Conservation (phyloP, 2,888 invertebrate genomes). For the Fragum sueziense region DNA sequence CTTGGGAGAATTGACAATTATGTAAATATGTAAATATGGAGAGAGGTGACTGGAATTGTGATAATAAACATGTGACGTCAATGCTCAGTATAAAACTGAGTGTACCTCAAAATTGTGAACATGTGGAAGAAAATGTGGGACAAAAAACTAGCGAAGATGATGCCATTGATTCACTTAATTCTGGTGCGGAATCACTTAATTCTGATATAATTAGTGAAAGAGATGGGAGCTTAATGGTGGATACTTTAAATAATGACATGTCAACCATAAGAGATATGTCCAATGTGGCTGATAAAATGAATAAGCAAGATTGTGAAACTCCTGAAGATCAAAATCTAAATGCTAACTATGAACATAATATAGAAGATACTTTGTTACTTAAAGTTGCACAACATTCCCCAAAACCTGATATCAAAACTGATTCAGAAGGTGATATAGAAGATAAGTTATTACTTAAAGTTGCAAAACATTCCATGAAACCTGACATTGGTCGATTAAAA, state of each 20-base stretch:
- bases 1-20: not conserved
- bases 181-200: not conserved
- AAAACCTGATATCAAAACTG: not conserved
- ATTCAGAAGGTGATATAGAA: not conserved
- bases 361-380: not conserved
- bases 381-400: not conserved
- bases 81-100: conserved; percentile 19
- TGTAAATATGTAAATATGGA: not conserved
- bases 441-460: not conserved
- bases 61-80: conserved; percentile 1
- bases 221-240: too few species aligned
- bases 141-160: not conserved
- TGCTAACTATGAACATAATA: not conserved
- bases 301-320: too few species aligned
- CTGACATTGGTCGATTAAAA: not conserved
- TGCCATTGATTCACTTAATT: too few species aligned
- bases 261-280: too few species aligned
- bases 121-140: too few species aligned
- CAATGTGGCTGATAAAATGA: too few species aligned
- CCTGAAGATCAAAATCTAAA: not conserved
- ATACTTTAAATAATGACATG: not conserved
- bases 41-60: not conserved
- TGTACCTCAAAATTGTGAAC: not conserved
- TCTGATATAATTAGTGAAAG: not conserved
- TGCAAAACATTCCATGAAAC: not conserved